Base-by-base conservation (phyloP, 1,140 invertebrate genomes). In the Cepaea nemoralis region DNA sequence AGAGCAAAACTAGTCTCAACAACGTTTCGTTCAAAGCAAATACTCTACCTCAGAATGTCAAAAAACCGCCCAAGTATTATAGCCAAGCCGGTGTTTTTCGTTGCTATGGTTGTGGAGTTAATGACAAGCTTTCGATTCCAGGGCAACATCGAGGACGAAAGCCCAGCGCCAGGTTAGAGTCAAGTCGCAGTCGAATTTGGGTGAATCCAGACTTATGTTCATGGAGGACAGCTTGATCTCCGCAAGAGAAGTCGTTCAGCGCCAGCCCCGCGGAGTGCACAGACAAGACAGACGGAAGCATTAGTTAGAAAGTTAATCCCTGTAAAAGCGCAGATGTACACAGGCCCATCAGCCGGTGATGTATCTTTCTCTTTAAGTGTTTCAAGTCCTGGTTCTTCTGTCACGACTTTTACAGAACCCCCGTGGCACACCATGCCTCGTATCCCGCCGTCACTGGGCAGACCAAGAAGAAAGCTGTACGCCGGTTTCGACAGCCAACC, bases 401-500 rank as follows among this genome's bases (percentile, higher is more conserved):
- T 19, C n/a, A 31, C 59, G 3, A 31, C 10, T 63, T 31, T 63
- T 31, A 22, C 12, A 0, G 59, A 63, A 6, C 22, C 59, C 16
- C 1, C 2, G 1, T 31, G n/a, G 59, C 1, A 31, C n/a, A 16
- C 59, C 22, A 42, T 31, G 63, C 77, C 77, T n/a, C 31, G 78
- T 50, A 55, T 39, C 39, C 78, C 78, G 6, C 78, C 78, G 14
- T 66, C 78, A 5, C 33, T 80, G 27, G 78, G 78, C 2, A 39
- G 69, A 55, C 78, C 78, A 24, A 12, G 45, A 45, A 16, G 78
- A 39, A 80, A 80, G 31, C 10, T 66, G 67, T 80, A 80, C 45
- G 78, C 78, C 3, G 78, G 78, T 22, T 80, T 80, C 27, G 78
- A 80, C 48, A 71, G 78, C 69, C 78, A 80, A 48, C 78, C 78